Evolutionary conservation across 2,113 vertebrate species (phyloP), one percentile per base, ranked within the genome.

Genomic region (Neopipo cinnamomea): DNA sequence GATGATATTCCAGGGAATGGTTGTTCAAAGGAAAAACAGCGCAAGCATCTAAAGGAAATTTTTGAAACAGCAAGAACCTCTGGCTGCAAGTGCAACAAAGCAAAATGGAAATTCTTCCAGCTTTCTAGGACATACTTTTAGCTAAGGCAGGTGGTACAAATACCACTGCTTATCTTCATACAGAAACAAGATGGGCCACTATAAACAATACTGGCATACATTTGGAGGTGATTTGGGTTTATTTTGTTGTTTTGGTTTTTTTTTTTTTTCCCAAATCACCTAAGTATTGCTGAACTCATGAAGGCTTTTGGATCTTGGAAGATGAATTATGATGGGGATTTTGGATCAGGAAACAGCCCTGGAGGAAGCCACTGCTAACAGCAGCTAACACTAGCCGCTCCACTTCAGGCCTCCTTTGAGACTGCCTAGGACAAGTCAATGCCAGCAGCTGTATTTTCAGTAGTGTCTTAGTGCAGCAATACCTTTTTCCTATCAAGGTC

Each of bases 341-440:
- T 72, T n/a, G 65, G 70, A 91, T 94, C 88, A 88, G 93, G 95
- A 96, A 97, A 71, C 56, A 81, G 92, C 11, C 18, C n/a, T 4
- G 7, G 86, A 96, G 91, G 93, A 96, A 96, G 88, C 58, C 12
- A 35, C 50, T 83, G 50, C 83, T 91, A 61, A 72, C 56, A 79
- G 59, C 62, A 71, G 39, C 74, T 82, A 46, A 66, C 53, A 47
- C 47, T 62, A 78, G 39, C 56, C 2, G 0, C 63, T 81, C 28
- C 49, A 80, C 75, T 84, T 50, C 83, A 86, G 86, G 85, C 83
- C 94, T 96, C 96, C 93, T 96, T 78, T 96, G 93, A 96, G 93
- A 92, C 70, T 91, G 83, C 88, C 55, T 70, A 31, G 70, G 49
- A 58, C 2, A 13, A 88, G 46, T 7, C 46, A 59, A 67, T 53